These are phyloP conservation scores for Leptopilina drosophilae DNA, from an alignment of 2,888 invertebrate genomes.

Conservation along the genomic window DNA sequence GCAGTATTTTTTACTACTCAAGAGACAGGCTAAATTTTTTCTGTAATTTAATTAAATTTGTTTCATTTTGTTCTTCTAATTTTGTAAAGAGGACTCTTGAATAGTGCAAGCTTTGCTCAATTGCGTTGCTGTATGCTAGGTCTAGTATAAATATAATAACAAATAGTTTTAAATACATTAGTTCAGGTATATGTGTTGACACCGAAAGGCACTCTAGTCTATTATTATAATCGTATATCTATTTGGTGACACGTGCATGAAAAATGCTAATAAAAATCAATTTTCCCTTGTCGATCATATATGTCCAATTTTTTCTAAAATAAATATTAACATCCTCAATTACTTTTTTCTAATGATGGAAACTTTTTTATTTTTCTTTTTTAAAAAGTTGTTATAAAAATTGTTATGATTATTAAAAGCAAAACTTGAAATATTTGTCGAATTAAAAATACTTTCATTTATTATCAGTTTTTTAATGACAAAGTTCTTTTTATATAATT, in stretches of 20 bases:
- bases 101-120: not conserved
- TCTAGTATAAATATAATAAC: conserved; percentile 39
- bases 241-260: conserved; percentile 28
- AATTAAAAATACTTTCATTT: no score
- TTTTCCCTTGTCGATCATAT: not conserved
- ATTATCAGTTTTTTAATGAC: no score
- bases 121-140: conserved; percentile 23
- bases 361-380: no score
- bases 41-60: no score
- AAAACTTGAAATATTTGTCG: no score
- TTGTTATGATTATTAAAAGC: no score
- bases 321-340: not conserved
- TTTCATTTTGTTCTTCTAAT: not conserved
- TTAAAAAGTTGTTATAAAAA: no score
- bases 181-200: conserved; percentile 49
- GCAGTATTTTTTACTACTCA: not conserved
- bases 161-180: conserved; percentile 21
- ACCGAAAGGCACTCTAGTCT: conserved; percentile 61
- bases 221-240: conserved; percentile 40
- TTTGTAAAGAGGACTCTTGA: not conserved
- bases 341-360: no score
- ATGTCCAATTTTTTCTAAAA: not conserved
- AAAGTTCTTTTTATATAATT: no score
- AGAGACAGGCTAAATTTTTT: conserved; percentile 19
- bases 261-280: not conserved